Evolutionary conservation across 2,113 vertebrate genomes (phyloP).

Genomic region (Leuciscus idus): DNA sequence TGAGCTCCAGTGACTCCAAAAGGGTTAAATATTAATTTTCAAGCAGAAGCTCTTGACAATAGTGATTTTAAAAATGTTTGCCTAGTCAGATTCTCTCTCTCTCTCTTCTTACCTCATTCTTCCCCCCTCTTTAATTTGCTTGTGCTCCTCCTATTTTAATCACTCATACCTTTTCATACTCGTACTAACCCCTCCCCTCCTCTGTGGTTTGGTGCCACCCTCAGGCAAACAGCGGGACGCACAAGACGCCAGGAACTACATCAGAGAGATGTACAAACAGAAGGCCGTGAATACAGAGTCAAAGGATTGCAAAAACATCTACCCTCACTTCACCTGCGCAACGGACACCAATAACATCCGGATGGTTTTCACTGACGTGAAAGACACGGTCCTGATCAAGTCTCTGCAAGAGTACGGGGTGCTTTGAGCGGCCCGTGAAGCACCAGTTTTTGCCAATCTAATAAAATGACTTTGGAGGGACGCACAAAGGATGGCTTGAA

Average conservation of each 20-base stretch:
- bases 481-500: not conserved
- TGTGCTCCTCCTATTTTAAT: not conserved
- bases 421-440: constrained; percentile 64
- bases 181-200: not conserved
- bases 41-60: not conserved
- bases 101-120: not conserved
- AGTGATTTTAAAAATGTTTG: not conserved
- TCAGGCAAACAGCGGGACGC: constrained; percentile 77
- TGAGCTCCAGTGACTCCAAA: not conserved
- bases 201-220: constrained; percentile 21
- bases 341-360: constrained; percentile 90
- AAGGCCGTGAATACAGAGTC: constrained; percentile 64
- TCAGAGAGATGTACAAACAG: constrained; percentile 78
- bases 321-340: constrained; percentile 88
- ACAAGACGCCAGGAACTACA: constrained; percentile 77
- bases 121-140: constrained; percentile 30
- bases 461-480: constrained; percentile 15
- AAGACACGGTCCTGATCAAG: constrained; percentile 82
- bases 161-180: not conserved
- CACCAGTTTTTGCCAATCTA: not conserved
- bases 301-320: constrained; percentile 74
- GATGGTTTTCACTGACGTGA: constrained; percentile 83
- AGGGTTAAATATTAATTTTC: not conserved
- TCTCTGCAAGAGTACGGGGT: constrained; percentile 77
- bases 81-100: not conserved